Evolutionary conservation across 2,888 invertebrate genomes (phyloP).

Genomic region (Cryptus viduatorius): DNA sequence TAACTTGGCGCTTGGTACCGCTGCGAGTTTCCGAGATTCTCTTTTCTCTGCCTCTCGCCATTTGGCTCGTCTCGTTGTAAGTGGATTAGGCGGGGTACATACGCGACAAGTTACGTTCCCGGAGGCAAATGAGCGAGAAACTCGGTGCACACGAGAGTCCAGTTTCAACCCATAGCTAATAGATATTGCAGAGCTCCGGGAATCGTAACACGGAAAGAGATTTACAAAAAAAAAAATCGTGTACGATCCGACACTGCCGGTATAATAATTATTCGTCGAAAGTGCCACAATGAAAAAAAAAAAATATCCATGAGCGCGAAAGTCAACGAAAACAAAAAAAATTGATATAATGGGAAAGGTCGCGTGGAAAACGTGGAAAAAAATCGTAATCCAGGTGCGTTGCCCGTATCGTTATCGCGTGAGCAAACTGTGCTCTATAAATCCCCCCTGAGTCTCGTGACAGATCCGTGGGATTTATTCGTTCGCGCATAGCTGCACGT

Average conservation of each 20-base stretch:
- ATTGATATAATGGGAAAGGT: slow-evolving; percentile 13
- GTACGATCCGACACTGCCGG: background rate
- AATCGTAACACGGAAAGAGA: slow-evolving; percentile 27
- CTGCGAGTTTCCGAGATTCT: background rate
- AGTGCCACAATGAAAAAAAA: slow-evolving; percentile 21
- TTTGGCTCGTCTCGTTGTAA: slow-evolving; percentile 53
- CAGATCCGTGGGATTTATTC: slow-evolving; percentile 65
- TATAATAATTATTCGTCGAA: background rate
- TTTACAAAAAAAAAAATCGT: background rate
- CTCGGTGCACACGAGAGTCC: background rate
- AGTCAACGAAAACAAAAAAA: slow-evolving; percentile 20
- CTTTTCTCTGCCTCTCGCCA: slow-evolving; percentile 4
- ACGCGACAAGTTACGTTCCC: slow-evolving; percentile 44
- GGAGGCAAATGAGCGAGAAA: slow-evolving; percentile 4
- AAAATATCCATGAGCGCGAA: background rate
- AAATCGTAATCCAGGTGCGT: slow-evolving; percentile 67
- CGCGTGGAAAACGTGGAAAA: slow-evolving; percentile 14
- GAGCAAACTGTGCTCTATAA: slow-evolving; percentile 66
- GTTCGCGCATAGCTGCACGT: slow-evolving; percentile 30
- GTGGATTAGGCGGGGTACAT: slow-evolving; percentile 54
- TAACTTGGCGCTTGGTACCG: background rate
- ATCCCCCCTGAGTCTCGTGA: slow-evolving; percentile 59
- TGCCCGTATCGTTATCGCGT: slow-evolving; percentile 66
- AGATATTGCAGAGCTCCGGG: slow-evolving; percentile 5
- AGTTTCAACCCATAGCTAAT: background rate